These are phyloP conservation scores for Zosterops pallidus DNA, from an alignment of 2,113 vertebrate genomes.

Conservation along the genomic window DNA sequence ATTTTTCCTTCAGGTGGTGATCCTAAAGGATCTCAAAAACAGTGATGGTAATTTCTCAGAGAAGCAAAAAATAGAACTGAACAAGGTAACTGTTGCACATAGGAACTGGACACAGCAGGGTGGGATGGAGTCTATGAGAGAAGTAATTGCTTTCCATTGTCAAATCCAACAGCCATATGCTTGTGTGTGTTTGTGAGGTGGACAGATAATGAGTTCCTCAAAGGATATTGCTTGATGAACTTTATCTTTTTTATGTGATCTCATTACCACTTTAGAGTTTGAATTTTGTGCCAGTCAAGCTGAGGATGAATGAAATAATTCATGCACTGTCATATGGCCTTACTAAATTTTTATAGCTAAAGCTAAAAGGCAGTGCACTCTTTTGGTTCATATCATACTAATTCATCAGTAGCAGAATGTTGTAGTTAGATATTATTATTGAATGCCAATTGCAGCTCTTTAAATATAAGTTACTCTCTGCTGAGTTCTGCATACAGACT, in stretches of 20 bases:
- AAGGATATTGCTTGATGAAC: background rate
- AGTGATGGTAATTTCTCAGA: slow-evolving; percentile 87
- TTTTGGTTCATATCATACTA: background rate
- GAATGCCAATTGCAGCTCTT: slow-evolving; percentile 7
- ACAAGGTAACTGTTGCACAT: slow-evolving; percentile 76
- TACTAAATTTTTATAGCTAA: slow-evolving; percentile 22
- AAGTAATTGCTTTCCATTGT: background rate
- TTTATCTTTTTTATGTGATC: background rate
- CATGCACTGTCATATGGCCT: background rate
- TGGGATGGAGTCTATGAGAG: background rate
- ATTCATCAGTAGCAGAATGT: background rate
- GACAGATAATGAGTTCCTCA: background rate
- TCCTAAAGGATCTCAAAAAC: slow-evolving; percentile 89
- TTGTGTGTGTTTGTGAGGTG: background rate
- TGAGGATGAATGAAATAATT: background rate
- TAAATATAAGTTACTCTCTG: background rate
- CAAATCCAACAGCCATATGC: background rate
- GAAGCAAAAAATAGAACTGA: slow-evolving; percentile 91
- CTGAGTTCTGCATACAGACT: background rate
- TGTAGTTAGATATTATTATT: background rate
- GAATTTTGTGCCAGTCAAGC: background rate
- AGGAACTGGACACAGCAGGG: background rate
- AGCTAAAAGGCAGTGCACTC: background rate
- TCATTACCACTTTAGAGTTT: background rate
- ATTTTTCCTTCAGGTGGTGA: slow-evolving; percentile 82